Conservation (phyloP, 1,140 invertebrate species). For the Vanessa atalanta region DNA sequence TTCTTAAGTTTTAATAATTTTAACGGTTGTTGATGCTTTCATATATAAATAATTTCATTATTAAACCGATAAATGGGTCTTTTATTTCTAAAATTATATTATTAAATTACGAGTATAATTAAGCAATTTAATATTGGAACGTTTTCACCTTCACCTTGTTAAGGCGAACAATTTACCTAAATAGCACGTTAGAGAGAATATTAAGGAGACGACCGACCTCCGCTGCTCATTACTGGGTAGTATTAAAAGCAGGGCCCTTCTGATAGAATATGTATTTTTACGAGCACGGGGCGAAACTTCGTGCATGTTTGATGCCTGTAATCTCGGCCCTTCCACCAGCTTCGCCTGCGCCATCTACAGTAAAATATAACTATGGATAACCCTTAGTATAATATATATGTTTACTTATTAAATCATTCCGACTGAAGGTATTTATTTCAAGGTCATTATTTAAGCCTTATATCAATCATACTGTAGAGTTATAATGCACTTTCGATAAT, state of each 20-base stretch:
- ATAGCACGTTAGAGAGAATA: conserved; percentile 68
- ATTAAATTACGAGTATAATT: conserved; percentile 21
- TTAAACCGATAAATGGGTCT: no score
- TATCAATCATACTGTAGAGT: no score
- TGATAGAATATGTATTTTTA: conserved; percentile 80
- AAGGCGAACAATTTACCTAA: conserved; percentile 55
- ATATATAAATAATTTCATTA: no score
- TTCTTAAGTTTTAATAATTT: no score
- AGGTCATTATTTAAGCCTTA: no score
- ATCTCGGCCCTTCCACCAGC: conserved; percentile 58
- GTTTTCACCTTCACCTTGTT: conserved; percentile 50
- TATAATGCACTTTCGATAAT: no score
- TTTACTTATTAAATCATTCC: no score
- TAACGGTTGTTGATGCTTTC: no score
- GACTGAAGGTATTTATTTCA: no score
- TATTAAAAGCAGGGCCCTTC: conserved; percentile 74
- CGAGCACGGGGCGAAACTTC: conserved; percentile 59
- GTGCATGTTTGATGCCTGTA: conserved; percentile 73
- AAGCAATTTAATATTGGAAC: conserved; percentile 22
- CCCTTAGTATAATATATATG: background rate
- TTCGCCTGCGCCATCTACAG: conserved; percentile 14
- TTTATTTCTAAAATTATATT: background rate
- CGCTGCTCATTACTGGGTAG: conserved; percentile 65
- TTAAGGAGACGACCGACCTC: conserved; percentile 70
- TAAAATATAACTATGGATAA: background rate